Percentiles rank a stretch among this genome's conserved stretches.
Conservation (phyloP, 2,113 vertebrate species). For the Strix uralensis region DNA sequence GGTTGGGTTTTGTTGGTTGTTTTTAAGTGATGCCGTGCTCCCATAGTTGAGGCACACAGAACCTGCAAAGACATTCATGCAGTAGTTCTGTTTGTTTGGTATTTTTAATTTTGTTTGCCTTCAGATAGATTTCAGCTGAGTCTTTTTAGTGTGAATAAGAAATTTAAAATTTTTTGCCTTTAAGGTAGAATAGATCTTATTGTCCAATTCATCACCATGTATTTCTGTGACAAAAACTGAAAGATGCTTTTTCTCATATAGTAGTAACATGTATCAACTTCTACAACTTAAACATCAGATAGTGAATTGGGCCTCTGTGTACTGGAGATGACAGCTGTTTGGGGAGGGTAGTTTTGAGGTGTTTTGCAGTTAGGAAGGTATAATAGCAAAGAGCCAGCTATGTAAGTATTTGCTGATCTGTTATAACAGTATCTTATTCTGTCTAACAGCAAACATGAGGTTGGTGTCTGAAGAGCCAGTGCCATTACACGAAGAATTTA, state of each 20-base stretch:
- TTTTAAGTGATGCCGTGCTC: background rate
- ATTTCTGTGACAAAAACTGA: background rate
- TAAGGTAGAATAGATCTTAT: background rate
- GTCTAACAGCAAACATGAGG: constrained; percentile 56
- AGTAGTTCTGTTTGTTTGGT: background rate
- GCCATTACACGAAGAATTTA: constrained; percentile 74
- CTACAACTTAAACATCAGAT: background rate
- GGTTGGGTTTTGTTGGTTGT: background rate
- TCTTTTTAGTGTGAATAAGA: background rate
- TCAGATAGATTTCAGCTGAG: background rate
- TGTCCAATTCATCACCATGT: background rate
- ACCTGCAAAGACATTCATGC: background rate
- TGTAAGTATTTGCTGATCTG: background rate
- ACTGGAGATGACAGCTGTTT: background rate
- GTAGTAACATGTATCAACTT: background rate
- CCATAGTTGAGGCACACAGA: background rate
- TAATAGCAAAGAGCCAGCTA: background rate
- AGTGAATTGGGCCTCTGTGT: background rate
- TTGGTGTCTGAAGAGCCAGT: constrained; percentile 56
- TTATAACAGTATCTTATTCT: background rate
- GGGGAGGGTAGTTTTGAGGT: accelerated
- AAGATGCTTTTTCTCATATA: background rate
- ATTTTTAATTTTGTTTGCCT: background rate
- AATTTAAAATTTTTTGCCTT: background rate
- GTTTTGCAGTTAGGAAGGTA: background rate